phyloP scores from a whole-genome alignment of 2,888 invertebrate genomes.

The Macrosoma leucophasiata region DNA sequence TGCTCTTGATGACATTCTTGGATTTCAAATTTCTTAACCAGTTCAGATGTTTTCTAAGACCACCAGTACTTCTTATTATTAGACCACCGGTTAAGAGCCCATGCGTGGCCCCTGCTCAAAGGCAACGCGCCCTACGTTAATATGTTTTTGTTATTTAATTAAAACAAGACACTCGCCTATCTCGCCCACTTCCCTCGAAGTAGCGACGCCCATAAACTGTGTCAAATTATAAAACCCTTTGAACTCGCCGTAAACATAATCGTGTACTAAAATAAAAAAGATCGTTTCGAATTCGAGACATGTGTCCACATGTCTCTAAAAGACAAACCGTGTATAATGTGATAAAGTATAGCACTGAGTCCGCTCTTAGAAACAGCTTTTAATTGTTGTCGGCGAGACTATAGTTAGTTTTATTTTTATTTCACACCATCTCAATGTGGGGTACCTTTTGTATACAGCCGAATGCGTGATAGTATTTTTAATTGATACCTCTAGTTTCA shows the following conservation, averaged over 20 bases:
- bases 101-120: no score
- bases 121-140: no score
- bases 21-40: no score
- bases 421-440: no score
- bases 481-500: no score
- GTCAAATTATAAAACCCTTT: constrained; percentile 70
- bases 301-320: constrained; percentile 62
- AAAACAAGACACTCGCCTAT: constrained; percentile 35
- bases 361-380: constrained; percentile 30
- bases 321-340: constrained; percentile 63
- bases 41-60: no score
- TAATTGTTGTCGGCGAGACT: constrained; percentile 31
- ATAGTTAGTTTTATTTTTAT: constrained; percentile 20
- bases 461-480: no score
- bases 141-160: constrained; percentile 36
- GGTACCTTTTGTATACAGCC: no score
- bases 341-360: constrained; percentile 47
- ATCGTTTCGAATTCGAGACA: constrained; percentile 57
- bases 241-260: constrained; percentile 62
- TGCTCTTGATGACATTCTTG: no score
- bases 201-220: constrained; percentile 59
- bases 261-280: constrained; percentile 61
- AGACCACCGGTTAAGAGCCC: no score
- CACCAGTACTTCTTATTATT: no score
- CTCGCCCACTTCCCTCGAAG: constrained; percentile 43